A percentile compares a stretch with the other conserved stretches of the same genome.
Conservation (phyloP, 2,113 vertebrate genomes). For the Lepus timidus region DNA sequence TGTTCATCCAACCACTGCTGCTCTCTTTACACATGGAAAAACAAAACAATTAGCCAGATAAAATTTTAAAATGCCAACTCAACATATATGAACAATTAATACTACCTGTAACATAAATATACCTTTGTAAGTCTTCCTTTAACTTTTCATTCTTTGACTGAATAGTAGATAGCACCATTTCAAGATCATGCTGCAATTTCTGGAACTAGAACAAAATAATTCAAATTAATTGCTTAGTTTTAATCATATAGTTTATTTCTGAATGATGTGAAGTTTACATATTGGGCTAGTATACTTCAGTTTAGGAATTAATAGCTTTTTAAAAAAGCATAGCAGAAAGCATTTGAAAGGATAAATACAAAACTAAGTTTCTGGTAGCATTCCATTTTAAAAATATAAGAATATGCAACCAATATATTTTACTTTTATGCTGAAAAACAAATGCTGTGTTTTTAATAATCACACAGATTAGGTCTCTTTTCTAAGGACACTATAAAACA, state of each 20-base stretch:
- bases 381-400: conserved; percentile 31
- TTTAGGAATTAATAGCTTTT: conserved; percentile 14
- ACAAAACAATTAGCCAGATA: conserved; percentile 52
- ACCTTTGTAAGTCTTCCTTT: conserved; percentile 87
- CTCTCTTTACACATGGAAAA: conserved; percentile 85
- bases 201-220: conserved; percentile 85
- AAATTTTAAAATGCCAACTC: conserved; percentile 52
- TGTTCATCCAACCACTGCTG: conserved; percentile 86
- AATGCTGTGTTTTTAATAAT: conserved; percentile 30
- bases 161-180: conserved; percentile 80
- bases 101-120: conserved; percentile 57
- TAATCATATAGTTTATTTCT: conserved; percentile 31
- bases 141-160: conserved; percentile 82
- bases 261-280: conserved; percentile 20
- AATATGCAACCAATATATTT: conserved; percentile 34
- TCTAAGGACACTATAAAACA: conserved; percentile 1
- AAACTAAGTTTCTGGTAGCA: conserved; percentile 27
- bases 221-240: conserved; percentile 41
- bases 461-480: conserved; percentile 34
- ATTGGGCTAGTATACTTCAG: conserved; percentile 6
- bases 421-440: conserved; percentile 51
- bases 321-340: conserved; percentile 23
- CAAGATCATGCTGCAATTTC: conserved; percentile 83
- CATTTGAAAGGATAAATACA: conserved; percentile 26
- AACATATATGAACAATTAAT: background rate